Evolutionary conservation across 2,888 invertebrate species (phyloP), one percentile per base, ranked within the genome.

Genomic region (Trichacis sp.): DNA sequence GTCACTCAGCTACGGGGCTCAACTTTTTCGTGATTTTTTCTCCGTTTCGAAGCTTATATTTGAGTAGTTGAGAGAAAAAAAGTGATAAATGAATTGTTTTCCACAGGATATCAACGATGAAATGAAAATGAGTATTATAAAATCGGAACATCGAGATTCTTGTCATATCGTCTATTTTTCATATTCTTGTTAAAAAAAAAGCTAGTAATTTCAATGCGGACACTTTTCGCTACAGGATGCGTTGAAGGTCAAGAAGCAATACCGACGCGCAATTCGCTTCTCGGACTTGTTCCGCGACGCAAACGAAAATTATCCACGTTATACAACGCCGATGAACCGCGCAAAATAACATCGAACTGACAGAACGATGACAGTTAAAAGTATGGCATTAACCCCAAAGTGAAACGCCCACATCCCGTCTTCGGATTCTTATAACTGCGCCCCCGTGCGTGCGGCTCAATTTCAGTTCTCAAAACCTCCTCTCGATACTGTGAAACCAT

Each of bases 331-430:
- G 45, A 20, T 20, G 45, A 45, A 45, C 45, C 45, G 48, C 24
- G 9, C 6, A 18, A 43, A 38, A 38, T 57, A 58, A 62, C 53
- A 49, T 45, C 33, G 45, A 49, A 55, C 49, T 19, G 46, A 51
- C 40, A 36, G 51, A 9, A 8, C 38, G 11, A 14, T 11, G 33
- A 36, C 36, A 20, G 18, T 46, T 58, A 70, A 70, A 62, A 66
- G 71, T 72, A 70, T 69, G 64, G 51, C 69, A 74, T 74, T 76
- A 73, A 65, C 62, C 69, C 66, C 53, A 62, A 30, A 36, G 30
- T 46, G 68, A 17, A 55, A 72, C 79, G 81, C 79, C 81, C 71
- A 81, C 81, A 80, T 81, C 80, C 80, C 76, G 80, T 77, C 49
- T 52, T 52, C 47, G 53, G 55, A 40, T 72, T 72, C 76, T 78